Base-by-base conservation (phyloP, 2,113 vertebrate species). In the Dermatemys mawii region DNA sequence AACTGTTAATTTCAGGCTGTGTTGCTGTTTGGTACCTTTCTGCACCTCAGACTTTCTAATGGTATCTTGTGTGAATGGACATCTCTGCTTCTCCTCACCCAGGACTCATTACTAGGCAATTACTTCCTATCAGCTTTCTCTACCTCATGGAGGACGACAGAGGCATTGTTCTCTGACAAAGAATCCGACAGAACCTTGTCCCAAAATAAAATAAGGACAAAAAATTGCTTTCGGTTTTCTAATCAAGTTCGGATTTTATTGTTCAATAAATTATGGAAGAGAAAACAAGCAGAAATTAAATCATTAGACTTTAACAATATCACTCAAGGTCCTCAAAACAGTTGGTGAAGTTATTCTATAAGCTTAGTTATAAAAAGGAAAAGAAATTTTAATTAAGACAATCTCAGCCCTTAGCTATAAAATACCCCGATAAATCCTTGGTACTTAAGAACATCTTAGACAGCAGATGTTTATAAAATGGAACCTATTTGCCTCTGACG, bases 381-480 rank as follows among this genome's bases (percentile, higher is more conserved):
- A 83, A 29, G 1, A 38, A 46, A 76, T 8, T 24, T 46, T 76
- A 14, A 14, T 26, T 51, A 17, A 88, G 84, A 50, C 46, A 60
- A 51, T 78, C 11, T 27, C 21, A 78, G 16, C n/a, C 63, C 41
- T 55, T 51, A 73, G 4, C n/a, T 55, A 49, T 21, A 6, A 78
- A 4, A 46, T 84, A 75, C 3, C 2, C 17, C 46, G 3, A 41
- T 11, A 3, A 35, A 38, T 78, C 0, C 1, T 1, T 3, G 11
- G 5, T 75, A 26, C 73, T 76, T 46, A 44, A 44, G 24, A 76
- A 76, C 73, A 76, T 76, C 44, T 76, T 44, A 46, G 73, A 29
- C 73, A 44, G 41, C 26, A 46, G 21, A 12, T 46, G 41, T 46
- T 76, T 46, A 27, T 46, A 46, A 76, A 46, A 46, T 76, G 41